phyloP scores from a whole-genome alignment of 2,888 invertebrate genomes.

The Melinaea menophilus region DNA sequence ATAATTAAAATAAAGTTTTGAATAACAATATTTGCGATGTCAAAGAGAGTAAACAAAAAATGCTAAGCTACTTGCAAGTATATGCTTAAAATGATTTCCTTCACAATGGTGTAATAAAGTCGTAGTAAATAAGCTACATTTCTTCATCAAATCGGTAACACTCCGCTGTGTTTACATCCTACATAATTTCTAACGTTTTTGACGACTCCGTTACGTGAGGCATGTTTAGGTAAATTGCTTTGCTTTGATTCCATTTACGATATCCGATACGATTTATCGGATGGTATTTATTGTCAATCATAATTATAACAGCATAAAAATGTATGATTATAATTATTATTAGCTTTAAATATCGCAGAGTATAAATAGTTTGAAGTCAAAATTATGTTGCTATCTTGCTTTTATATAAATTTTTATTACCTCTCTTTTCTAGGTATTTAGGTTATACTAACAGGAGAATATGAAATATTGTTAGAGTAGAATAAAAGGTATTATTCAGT shows the following conservation, averaged over 20 bases:
- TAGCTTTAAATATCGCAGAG: too few species aligned
- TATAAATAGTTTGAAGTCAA: too few species aligned
- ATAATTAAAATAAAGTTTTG: neutral
- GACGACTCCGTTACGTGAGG: conserved; percentile 9
- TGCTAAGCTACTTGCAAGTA: conserved; percentile 1
- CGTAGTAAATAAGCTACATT: conserved; percentile 21
- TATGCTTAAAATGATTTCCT: conserved; percentile 16
- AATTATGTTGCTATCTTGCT: too few species aligned
- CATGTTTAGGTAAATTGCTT: conserved; percentile 7
- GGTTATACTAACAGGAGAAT: neutral
- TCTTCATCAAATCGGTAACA: conserved; percentile 23
- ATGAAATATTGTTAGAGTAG: too few species aligned
- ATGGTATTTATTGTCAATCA: neutral
- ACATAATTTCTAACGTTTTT: conserved; percentile 20
- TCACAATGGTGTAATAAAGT: conserved; percentile 20
- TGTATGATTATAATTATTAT: neutral
- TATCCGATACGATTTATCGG: neutral
- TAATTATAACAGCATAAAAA: neutral
- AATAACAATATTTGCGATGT: neutral
- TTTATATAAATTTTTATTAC: too few species aligned
- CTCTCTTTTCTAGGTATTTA: neutral
- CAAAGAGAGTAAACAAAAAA: neutral
- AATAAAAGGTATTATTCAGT: conserved; percentile 16
- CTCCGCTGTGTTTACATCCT: conserved; percentile 19
- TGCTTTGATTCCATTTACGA: neutral